phyloP scores from a whole-genome alignment of 2,888 invertebrate species.

The Willowsia nigromaculata region DNA sequence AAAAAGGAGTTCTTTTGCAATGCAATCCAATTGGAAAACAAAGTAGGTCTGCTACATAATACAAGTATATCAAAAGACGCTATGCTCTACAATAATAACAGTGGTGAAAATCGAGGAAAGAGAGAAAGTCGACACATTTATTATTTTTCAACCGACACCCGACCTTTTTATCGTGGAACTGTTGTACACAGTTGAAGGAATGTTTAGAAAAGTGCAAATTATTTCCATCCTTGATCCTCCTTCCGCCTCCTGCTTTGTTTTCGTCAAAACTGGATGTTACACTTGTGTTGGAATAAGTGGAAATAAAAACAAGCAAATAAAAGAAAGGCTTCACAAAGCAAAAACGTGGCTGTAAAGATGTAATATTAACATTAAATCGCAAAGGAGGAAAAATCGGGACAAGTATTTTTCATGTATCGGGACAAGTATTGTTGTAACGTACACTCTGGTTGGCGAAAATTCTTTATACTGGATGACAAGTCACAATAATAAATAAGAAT shows the following conservation, averaged over 20 bases:
- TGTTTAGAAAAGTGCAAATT: slow-evolving; percentile 55
- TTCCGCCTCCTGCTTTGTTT: not conserved
- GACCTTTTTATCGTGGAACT: slow-evolving; percentile 21
- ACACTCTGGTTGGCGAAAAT: not conserved
- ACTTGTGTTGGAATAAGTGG: not conserved
- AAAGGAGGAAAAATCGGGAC: not conserved
- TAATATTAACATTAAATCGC: not conserved
- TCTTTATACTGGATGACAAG: not conserved
- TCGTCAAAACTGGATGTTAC: not conserved
- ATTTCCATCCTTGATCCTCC: slow-evolving; percentile 4
- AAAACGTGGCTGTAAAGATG: not conserved
- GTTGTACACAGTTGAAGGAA: not conserved
- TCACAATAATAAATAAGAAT: not conserved
- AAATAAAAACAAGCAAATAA: not conserved
- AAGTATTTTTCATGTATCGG: not conserved
- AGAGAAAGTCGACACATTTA: slow-evolving; percentile 50
- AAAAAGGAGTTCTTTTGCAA: not conserved
- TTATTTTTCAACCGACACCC: slow-evolving; percentile 51
- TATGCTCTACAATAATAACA: not conserved
- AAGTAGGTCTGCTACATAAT: not conserved
- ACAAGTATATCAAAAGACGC: slow-evolving; percentile 15
- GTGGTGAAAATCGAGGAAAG: slow-evolving; percentile 6
- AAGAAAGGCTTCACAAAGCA: not conserved
- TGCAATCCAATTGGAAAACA: slow-evolving; percentile 14
- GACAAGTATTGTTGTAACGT: too few relatives aligned